Evolutionary conservation across 2,888 invertebrate genomes (phyloP).

Genomic region (Anoplius nigerrimus): DNA sequence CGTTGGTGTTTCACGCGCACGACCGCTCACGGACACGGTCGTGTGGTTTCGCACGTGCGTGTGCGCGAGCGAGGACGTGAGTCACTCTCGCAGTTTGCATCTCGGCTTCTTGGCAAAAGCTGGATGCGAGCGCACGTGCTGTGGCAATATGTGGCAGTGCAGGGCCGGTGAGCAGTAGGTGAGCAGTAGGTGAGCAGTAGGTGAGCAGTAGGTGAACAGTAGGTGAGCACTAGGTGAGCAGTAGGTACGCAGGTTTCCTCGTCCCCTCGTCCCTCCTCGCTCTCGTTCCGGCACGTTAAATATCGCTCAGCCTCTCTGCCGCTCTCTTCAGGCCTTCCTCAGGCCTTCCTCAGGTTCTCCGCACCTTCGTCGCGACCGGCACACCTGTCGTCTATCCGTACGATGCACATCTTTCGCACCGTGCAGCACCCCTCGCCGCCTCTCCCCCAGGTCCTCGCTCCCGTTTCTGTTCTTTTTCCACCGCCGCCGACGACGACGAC

Average conservation of each 20-base stretch:
- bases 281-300: not conserved
- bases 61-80: conserved; percentile 32
- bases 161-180: not conserved
- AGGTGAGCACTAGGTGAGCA: not conserved
- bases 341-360: no score
- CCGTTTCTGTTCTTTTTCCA: not conserved
- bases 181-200: not conserved
- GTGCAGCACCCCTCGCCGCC: no score
- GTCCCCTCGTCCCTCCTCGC: not conserved
- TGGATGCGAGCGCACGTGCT: conserved; percentile 44
- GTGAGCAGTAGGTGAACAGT: not conserved
- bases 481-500: not conserved
- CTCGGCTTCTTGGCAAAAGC: conserved; percentile 32
- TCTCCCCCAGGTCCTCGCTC: not conserved
- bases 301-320: no score
- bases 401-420: no score
- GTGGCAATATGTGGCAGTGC: conserved; percentile 26
- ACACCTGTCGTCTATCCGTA: no score
- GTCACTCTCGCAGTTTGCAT: conserved; percentile 45
- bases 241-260: conserved; percentile 1
- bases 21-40: conserved; percentile 9
- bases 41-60: conserved; percentile 23
- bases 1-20: not conserved
- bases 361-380: no score
- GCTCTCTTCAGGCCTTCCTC: no score